A percentile compares a stretch with the other conserved stretches of the same genome.
Conservation (phyloP, 1,140 invertebrate genomes). For the Diprion similis region DNA sequence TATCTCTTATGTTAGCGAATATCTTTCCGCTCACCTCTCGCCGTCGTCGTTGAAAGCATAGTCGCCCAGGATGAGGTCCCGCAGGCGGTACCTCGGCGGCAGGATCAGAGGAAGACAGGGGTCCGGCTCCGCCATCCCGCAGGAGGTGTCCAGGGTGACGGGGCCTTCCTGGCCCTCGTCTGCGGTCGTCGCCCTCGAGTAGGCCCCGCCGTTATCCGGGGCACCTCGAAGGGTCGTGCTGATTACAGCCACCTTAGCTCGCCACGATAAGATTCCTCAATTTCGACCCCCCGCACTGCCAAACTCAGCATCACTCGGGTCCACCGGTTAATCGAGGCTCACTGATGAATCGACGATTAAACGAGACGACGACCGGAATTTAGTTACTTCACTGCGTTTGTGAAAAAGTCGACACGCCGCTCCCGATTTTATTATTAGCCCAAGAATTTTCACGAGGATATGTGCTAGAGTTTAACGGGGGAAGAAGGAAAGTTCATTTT, state of each 20-base stretch:
- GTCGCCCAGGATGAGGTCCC: conserved; percentile 80
- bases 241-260: conserved; percentile 19
- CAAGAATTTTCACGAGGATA: too few relatives aligned
- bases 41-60: conserved; percentile 80
- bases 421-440: too few relatives aligned
- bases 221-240: conserved; percentile 24
- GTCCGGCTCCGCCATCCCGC: conserved; percentile 58
- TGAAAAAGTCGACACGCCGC: too few relatives aligned
- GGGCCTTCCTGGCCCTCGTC: conserved; percentile 20
- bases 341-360: too few relatives aligned
- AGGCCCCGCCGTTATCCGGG: conserved; percentile 14
- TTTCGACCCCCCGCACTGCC: background rate
- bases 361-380: too few relatives aligned
- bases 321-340: background rate
- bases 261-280: background rate
- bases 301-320: background rate
- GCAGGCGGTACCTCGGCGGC: conserved; percentile 73
- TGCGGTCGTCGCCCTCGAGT: conserved; percentile 22
- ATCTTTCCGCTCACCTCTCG: conserved; percentile 67
- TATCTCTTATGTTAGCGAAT: too few relatives aligned
- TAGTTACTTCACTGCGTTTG: too few relatives aligned
- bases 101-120: conserved; percentile 54
- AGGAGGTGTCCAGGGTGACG: conserved; percentile 24
- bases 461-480: too few relatives aligned
- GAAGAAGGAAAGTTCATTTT: too few relatives aligned